These are phyloP conservation scores for Cyprinodon diabolis DNA, from an alignment of 2,797 vertebrate species.

Conservation along the genomic window DNA sequence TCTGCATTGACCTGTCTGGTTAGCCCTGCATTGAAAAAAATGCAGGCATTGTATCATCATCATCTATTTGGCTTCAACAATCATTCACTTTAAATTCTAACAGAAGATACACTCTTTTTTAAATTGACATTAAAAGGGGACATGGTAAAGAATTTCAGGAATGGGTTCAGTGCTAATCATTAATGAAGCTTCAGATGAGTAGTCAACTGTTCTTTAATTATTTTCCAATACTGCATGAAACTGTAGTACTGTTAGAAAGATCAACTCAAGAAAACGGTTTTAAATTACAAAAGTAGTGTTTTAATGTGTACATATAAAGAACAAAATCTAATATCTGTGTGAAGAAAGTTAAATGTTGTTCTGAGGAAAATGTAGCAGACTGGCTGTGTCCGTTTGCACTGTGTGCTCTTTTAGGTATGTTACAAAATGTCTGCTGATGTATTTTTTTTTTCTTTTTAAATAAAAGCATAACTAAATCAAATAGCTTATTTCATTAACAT, in stretches of 20 bases:
- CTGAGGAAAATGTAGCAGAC: constrained; percentile 27
- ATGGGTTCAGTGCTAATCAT: constrained; percentile 32
- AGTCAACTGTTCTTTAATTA: not conserved
- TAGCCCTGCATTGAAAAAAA: constrained; percentile 9
- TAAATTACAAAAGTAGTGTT: constrained; percentile 27
- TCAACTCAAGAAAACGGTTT: not conserved
- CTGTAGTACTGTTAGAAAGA: constrained; percentile 11
- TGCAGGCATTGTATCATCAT: not conserved
- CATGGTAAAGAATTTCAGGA: constrained; percentile 10
- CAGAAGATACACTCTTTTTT: constrained; percentile 16
- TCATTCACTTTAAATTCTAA: constrained; percentile 24
- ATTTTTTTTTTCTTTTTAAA: constrained; percentile 56
- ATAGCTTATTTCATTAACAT: constrained; percentile 25
- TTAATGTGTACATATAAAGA: constrained; percentile 51
- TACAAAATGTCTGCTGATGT: constrained; percentile 32
- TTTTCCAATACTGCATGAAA: constrained; percentile 25
- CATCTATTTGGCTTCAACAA: not conserved
- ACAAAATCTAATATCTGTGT: constrained; percentile 26
- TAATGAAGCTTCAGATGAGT: constrained; percentile 12
- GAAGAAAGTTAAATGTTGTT: constrained; percentile 14
- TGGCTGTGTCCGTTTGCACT: constrained; percentile 22
- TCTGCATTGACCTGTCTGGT: not conserved
- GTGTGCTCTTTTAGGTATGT: constrained; percentile 38
- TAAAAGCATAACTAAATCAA: constrained; percentile 55
- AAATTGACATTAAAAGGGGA: not conserved